Percentiles rank a stretch among this genome's conserved stretches.
Conservation (phyloP, 1,140 invertebrate genomes). For the Chelonus insularis region DNA sequence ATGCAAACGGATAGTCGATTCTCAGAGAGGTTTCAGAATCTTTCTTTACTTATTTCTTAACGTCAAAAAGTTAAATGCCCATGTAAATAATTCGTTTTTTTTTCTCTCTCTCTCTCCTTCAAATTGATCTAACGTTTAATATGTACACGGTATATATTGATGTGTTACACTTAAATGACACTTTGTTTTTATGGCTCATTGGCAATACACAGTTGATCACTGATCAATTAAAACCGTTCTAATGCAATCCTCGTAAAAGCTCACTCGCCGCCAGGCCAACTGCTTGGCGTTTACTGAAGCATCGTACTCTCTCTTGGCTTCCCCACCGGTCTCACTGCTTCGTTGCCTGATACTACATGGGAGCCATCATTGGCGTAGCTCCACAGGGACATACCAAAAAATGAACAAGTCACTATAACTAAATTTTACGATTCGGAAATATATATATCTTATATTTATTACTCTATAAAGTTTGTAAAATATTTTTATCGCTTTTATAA, state of each 20-base stretch:
- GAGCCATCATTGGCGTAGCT: slow-evolving; percentile 31
- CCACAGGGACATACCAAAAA: neutral
- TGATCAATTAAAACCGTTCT: neutral
- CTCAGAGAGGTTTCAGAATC: too few species aligned
- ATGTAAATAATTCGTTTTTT: too few species aligned
- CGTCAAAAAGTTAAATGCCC: too few species aligned
- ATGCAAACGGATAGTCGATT: neutral
- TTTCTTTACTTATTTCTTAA: too few species aligned
- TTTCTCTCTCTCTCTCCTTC: too few species aligned
- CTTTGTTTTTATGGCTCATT: neutral
- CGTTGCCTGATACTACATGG: neutral
- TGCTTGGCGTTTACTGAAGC: slow-evolving; percentile 42
- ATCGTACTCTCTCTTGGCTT: slow-evolving; percentile 26
- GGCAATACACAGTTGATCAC: neutral
- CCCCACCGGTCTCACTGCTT: slow-evolving; percentile 1
- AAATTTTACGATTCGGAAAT: neutral
- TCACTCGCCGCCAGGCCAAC: slow-evolving; percentile 29
- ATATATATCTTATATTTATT: too few species aligned
- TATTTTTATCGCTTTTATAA: too few species aligned
- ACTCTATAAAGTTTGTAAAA: too few species aligned
- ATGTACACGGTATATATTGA: too few species aligned
- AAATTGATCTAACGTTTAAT: too few species aligned
- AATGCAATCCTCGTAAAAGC: slow-evolving; percentile 31
- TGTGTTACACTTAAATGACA: too few species aligned
- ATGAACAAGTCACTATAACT: neutral